Base-by-base conservation (phyloP, 2,113 vertebrate species). In the Polypterus bichir region DNA sequence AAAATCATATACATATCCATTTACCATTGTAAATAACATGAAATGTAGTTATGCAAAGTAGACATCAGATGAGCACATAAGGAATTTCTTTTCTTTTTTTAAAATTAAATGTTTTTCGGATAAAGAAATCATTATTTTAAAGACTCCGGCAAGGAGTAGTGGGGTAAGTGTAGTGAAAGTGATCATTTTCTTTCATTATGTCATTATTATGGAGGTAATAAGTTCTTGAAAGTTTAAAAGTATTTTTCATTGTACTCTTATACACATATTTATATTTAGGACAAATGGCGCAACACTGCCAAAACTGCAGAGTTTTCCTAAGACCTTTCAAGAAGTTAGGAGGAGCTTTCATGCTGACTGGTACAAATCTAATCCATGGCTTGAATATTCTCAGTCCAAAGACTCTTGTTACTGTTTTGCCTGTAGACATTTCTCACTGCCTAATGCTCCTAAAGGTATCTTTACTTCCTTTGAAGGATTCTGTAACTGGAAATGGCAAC, bases 401-500 rank as follows among this genome's bases (percentile, higher is more conserved):
- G 60, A 67, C 49, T 54, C 65, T 45, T 53, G 49, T 45, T 70
- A 62, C 59, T 70, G 61, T 49, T 68, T 56, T 60, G 57, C 64
- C 11, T 68, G 66, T 54, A 57, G 63, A 6, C 66, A 68, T 55
- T 67, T 70, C 57, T 65, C 51, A 9, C 62, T 70, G 6, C 63
- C 69, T 52, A 48, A 65, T 67, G 53, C 47, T 44, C 59, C 63
- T 8, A 57, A 70, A 46, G 47, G 59, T 57, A 57, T 57, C 6
- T 67, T 70, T 59, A 67, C 62, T 7, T 71, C 62, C 27, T 9
- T 54, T 46, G 48, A 49, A 4, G 64, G 66, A 10, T 62, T 59
- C 9, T 7, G 11, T 52, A 68, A 71, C 54, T 68, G 69, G 61
- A 63, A 71, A 45, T 68, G 68, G 8, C 59, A 61, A 48, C 68